Percentiles rank a stretch among this genome's conserved stretches.
phyloP scores from a whole-genome alignment of 2,113 vertebrate genomes.

The Ranitomeya variabilis region DNA sequence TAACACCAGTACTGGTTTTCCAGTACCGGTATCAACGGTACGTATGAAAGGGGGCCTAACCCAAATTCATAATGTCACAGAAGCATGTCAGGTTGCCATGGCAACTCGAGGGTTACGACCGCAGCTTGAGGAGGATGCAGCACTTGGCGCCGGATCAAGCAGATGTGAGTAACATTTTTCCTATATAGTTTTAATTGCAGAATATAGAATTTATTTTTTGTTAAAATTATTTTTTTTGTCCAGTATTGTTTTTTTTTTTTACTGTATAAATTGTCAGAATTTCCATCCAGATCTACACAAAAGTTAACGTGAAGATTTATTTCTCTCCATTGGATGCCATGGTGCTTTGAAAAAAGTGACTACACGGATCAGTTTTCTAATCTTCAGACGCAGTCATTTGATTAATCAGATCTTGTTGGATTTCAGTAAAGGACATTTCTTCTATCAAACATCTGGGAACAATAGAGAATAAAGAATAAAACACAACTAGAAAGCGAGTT shows the following conservation, averaged over 20 bases:
- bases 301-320: neutral
- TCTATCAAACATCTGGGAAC: conserved; percentile 22
- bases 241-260: neutral
- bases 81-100: too few species aligned
- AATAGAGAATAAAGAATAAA: neutral
- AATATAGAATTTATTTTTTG: too few species aligned
- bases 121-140: too few species aligned
- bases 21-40: too few species aligned
- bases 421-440: conserved; percentile 9
- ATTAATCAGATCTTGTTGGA: conserved; percentile 9
- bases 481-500: neutral
- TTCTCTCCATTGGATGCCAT: neutral
- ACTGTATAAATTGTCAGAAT: neutral
- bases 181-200: too few species aligned
- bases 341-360: neutral
- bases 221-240: neutral
- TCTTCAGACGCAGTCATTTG: conserved; percentile 3
- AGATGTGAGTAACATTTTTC: too few species aligned
- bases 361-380: neutral
- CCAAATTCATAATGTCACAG: too few species aligned
- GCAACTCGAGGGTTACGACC: too few species aligned
- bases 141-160: too few species aligned
- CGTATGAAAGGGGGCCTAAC: too few species aligned
- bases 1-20: too few species aligned
- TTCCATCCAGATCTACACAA: neutral